Base-by-base conservation (phyloP, 2,797 vertebrate species). In the Micropoecilia bifurca region DNA sequence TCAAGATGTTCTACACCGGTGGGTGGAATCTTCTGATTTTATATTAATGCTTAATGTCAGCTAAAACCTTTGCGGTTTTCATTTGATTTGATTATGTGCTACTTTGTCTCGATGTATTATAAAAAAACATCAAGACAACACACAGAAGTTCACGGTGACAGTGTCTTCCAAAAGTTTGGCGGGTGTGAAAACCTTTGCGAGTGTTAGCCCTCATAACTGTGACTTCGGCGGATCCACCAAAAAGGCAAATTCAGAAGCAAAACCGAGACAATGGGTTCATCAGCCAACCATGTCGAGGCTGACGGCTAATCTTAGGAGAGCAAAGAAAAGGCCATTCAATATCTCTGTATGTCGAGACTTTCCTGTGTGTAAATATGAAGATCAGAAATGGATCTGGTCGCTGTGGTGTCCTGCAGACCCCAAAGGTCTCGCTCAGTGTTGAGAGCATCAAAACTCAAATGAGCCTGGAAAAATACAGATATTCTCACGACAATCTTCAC, bases 221-320 rank as follows among this genome's bases (percentile, higher is more conserved):
- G 87, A 89, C 86, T 83, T 78, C 80, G 79, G 45, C 18, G 72
- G 53, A 63, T 55, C 25, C 12, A 74, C 74, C 36, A 55, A 30
- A 47, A 74, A 39, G 73, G 57, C 10, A 61, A 72, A 80, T 36
- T 68, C 63, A 84, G 77, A 86, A 59, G 81, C 57, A 86, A 77
- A 86, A 89, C 68, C 88, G 80, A 89, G 86, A 91, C 88, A 82
- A 83, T 87, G 88, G 90, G 69, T 79, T 79, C 83, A 66, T 85
- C 88, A 87, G 85, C 84, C 88, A 82, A 84, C 86, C 90, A 89
- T 91, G 90, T 89, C 88, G 46, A 81, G 80, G 30, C 61, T 88
- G 92, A 91, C 88, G 89, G 88, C 85, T 91, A 90, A 93, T 93
- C 90, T 90, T 78, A 30, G 78, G 85, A 89, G 90, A 91, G 87